Base-by-base conservation (phyloP, 2,888 invertebrate genomes). In the Druceiella hillmani region DNA sequence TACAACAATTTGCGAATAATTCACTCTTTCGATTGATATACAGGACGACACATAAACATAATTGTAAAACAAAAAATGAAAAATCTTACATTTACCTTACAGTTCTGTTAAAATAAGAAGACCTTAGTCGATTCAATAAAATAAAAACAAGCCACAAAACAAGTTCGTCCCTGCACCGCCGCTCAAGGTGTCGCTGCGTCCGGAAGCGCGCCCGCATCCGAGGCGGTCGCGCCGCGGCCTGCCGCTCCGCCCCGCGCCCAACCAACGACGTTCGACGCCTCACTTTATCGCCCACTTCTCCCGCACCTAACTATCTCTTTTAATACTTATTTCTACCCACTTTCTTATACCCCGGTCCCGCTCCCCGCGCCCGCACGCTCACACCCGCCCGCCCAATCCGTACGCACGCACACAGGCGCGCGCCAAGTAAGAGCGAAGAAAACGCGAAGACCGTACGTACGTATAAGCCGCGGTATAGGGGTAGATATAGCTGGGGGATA, bases 401-500 rank as follows among this genome's bases (percentile, higher is more conserved):
- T 59, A 61, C 61, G 39, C 25, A 7, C 14, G 25, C 57, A 51
- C 57, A 56, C 58, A 55, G 56, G 50, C 57, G 56, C 56, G 51
- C 30, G 45, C 38, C 44, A 41, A 37, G 35, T n/a, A n/a, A n/a
- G n/a, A n/a, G n/a, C n/a, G n/a, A n/a, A n/a, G n/a, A n/a, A n/a
- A n/a, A n/a, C n/a, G n/a, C n/a, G n/a, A n/a, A n/a, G n/a, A n/a
- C n/a, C n/a, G n/a, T n/a, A n/a, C n/a, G n/a, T n/a, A n/a, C n/a
- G n/a, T n/a, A n/a, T n/a, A n/a, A n/a, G 50, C 48, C 46, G 33
- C 52, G 61, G 69, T 70, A 67, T 65, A 69, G 48, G 69, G 65
- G 64, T 69, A 68, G n/a, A n/a, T n/a, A n/a, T n/a, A n/a, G n/a
- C 69, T 67, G 64, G 68, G 64, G 66, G 47, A 66, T 65, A 69